phyloP scores from a whole-genome alignment of 2,888 invertebrate genomes.

The Caenorhabditis doughertyi region DNA sequence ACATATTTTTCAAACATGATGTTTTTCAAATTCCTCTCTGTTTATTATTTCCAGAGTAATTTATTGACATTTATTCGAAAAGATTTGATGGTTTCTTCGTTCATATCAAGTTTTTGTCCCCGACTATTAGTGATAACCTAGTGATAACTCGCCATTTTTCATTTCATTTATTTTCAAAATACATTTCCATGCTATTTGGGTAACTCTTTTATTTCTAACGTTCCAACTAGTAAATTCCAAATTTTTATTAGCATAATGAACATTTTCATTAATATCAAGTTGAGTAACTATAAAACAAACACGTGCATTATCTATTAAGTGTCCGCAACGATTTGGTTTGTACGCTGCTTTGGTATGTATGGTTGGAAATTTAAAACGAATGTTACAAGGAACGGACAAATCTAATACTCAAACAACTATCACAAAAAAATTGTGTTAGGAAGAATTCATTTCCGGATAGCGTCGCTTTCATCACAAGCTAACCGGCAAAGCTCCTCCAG shows the following conservation, averaged over 20 bases:
- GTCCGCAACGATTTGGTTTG: background rate
- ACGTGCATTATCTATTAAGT: background rate
- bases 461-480: conserved; percentile 52
- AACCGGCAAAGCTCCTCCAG: conserved; percentile 53
- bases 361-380: background rate
- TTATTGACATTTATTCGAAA: conserved; percentile 23
- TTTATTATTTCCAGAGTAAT: background rate
- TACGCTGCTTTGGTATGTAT: conserved; percentile 5
- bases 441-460: conserved; percentile 2
- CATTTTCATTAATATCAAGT: background rate
- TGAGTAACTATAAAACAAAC: conserved; percentile 3
- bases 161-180: conserved; percentile 12
- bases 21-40: background rate
- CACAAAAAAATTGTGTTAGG: background rate
- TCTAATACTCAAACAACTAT: conserved; percentile 10
- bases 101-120: conserved; percentile 3
- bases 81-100: background rate
- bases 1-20: background rate
- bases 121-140: background rate
- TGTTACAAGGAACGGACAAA: background rate
- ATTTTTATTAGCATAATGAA: background rate
- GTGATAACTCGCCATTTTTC: conserved; percentile 46
- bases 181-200: conserved; percentile 16
- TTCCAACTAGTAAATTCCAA: background rate
- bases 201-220: background rate